Conservation (phyloP, 1,140 invertebrate genomes). For the Atopsyche davidsoni region DNA sequence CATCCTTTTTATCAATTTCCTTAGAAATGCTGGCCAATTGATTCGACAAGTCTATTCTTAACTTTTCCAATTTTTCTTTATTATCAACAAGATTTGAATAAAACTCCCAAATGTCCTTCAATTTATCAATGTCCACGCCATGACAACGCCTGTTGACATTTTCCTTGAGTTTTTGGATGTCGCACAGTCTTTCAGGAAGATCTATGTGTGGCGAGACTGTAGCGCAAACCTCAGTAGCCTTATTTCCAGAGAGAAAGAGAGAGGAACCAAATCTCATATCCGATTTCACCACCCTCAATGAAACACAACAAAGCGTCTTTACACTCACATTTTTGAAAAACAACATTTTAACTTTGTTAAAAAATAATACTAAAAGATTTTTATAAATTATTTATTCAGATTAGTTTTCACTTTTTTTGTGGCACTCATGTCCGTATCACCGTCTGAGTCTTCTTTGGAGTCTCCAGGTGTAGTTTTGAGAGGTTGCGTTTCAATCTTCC, state of each 20-base stretch:
- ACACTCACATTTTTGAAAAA: background rate
- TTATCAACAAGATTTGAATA: slow-evolving; percentile 41
- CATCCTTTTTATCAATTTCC: slow-evolving; percentile 36
- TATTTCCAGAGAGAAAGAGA: slow-evolving; percentile 56
- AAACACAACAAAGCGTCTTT: background rate
- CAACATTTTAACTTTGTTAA: background rate
- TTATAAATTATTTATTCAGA: background rate
- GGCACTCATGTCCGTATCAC: slow-evolving; percentile 38
- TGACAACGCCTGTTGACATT: slow-evolving; percentile 42
- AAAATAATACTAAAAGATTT: background rate
- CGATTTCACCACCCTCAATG: background rate
- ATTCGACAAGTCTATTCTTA: slow-evolving; percentile 35
- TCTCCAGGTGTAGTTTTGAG: slow-evolving; percentile 29
- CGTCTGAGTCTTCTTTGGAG: slow-evolving; percentile 37
- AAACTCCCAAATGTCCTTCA: slow-evolving; percentile 50
- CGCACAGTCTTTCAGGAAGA: slow-evolving; percentile 46
- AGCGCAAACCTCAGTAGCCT: slow-evolving; percentile 53
- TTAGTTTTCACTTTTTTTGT: slow-evolving; percentile 17
- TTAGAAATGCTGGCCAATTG: slow-evolving; percentile 36
- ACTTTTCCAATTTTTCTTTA: slow-evolving; percentile 40
- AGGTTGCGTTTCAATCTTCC: slow-evolving; percentile 73
- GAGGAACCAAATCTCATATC: slow-evolving; percentile 41
- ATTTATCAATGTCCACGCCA: slow-evolving; percentile 39
- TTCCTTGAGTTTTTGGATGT: slow-evolving; percentile 42
- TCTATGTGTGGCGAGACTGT: slow-evolving; percentile 57